These are phyloP conservation scores for Bolborhynchus lineola DNA, from an alignment of 2,113 vertebrate genomes.

Conservation along the genomic window DNA sequence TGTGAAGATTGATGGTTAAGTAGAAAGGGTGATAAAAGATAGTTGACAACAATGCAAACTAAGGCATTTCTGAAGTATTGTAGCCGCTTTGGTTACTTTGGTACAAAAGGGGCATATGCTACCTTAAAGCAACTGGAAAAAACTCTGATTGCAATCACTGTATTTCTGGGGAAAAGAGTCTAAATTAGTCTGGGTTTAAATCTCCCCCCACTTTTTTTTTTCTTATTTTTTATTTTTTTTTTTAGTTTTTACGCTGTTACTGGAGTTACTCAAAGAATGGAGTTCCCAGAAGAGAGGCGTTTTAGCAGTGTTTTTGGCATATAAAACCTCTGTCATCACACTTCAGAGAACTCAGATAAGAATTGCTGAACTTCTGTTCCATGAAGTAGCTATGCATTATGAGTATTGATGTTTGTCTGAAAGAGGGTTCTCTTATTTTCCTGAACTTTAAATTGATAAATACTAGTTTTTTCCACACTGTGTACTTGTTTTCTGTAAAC, in stretches of 20 bases:
- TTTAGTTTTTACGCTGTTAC: background rate
- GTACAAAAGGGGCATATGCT: background rate
- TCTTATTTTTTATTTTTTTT: background rate
- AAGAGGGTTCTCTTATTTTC: background rate
- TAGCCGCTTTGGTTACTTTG: background rate
- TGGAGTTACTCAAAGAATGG: background rate
- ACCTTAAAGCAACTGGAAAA: background rate
- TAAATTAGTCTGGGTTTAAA: background rate
- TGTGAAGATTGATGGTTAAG: background rate
- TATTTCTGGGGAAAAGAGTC: background rate
- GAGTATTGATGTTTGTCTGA: background rate
- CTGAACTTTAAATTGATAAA: background rate
- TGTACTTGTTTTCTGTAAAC: background rate
- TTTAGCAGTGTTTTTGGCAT: background rate
- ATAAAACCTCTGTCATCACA: background rate
- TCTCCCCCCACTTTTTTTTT: fast-evolving
- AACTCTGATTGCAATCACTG: background rate
- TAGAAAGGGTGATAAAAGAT: background rate
- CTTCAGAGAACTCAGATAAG: background rate
- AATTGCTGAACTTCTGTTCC: background rate
- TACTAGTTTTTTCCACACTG: background rate
- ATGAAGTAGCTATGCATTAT: background rate
- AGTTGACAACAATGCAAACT: background rate
- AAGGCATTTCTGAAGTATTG: background rate
- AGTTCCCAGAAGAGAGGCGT: background rate